These are phyloP conservation scores for Butastur rufipennis DNA, from an alignment of 2,113 vertebrate genomes.

Conservation along the genomic window DNA sequence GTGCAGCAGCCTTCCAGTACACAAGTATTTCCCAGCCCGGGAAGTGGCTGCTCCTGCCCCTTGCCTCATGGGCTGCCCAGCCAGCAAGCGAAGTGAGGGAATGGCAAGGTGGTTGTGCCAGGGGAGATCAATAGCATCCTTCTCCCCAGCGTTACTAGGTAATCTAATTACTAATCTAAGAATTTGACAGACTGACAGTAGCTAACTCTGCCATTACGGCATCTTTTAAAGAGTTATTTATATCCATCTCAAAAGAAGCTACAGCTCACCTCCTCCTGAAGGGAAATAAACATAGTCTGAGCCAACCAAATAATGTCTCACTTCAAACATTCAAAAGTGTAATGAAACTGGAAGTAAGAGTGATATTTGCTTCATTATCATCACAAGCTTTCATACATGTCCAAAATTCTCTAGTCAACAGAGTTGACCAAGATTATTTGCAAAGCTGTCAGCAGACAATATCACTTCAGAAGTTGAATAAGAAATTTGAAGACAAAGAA, in stretches of 20 bases:
- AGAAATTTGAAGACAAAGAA: not conserved
- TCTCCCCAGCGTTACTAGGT: not conserved
- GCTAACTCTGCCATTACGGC: not conserved
- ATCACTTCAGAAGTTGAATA: not conserved
- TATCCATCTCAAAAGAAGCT: not conserved
- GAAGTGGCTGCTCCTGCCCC: not conserved
- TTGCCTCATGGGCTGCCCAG: not conserved
- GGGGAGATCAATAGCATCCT: not conserved
- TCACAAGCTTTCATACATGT: not conserved
- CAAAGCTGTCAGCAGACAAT: not conserved
- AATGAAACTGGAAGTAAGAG: not conserved
- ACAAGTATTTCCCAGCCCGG: not conserved
- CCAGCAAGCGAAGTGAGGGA: not conserved
- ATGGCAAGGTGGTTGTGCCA: not conserved
- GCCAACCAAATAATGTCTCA: not conserved
- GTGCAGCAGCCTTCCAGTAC: not conserved
- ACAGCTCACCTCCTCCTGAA: not conserved
- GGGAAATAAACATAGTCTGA: not conserved
- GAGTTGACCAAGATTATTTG: not conserved
- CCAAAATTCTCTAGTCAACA: not conserved
- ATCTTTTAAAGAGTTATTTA: not conserved
- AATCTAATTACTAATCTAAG: not conserved
- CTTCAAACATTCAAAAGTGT: not conserved
- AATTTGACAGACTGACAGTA: not conserved
- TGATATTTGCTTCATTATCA: not conserved